These are phyloP conservation scores for Platorchestia sp. DNA, from an alignment of 1,140 invertebrate species.

Conservation along the genomic window DNA sequence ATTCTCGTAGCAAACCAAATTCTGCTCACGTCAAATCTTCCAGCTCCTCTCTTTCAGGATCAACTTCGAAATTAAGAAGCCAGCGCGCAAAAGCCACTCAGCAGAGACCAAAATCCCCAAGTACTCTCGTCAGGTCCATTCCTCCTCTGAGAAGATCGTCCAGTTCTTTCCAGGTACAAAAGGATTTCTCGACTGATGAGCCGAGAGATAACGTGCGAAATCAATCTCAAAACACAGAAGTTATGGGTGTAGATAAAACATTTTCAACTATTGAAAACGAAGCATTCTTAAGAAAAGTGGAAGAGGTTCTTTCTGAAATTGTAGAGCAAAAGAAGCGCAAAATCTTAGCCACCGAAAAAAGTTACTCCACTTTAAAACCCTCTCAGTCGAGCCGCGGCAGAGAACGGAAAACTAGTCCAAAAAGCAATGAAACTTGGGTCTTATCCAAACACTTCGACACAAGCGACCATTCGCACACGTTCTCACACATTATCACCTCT, in stretches of 20 bases:
- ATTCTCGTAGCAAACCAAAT: background rate
- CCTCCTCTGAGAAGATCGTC: background rate
- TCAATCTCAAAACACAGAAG: constrained; percentile 16
- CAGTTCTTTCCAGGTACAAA: background rate
- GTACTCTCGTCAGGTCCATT: background rate
- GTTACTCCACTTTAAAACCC: constrained; percentile 26
- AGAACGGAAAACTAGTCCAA: background rate
- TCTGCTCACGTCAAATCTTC: background rate
- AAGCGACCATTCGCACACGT: background rate
- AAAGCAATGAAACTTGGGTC: background rate
- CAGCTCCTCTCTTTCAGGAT: constrained; percentile 22
- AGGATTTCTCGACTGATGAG: background rate
- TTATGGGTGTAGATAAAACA: constrained; percentile 14
- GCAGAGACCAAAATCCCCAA: background rate
- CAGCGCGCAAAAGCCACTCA: background rate
- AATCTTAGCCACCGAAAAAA: background rate
- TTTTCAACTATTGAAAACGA: constrained; percentile 25
- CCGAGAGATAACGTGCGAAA: background rate
- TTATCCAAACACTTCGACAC: background rate
- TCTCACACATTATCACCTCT: constrained; percentile 30
- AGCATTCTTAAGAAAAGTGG: constrained; percentile 8
- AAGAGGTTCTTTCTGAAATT: constrained; percentile 32
- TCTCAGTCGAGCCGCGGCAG: background rate
- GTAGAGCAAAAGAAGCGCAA: constrained; percentile 39
- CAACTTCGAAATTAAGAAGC: background rate